Evolutionary conservation across 2,888 invertebrate species (phyloP).

Genomic region (Cyclophora punctaria): DNA sequence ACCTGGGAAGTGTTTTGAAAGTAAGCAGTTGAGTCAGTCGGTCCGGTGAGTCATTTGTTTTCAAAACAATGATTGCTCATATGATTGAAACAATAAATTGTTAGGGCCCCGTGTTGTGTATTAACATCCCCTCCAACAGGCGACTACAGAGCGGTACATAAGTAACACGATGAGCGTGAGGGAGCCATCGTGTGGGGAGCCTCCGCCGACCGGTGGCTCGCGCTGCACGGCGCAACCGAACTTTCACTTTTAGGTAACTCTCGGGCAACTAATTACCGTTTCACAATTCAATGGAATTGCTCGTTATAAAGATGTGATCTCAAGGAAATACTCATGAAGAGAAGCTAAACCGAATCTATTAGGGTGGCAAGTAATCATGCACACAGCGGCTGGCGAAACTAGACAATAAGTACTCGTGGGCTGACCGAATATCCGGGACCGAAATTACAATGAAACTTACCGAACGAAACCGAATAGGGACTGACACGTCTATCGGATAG

Average conservation of each 20-base stretch:
- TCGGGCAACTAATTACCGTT: constrained; percentile 20
- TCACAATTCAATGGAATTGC: constrained; percentile 12
- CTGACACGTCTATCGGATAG: constrained; percentile 1
- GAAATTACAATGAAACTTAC: constrained; percentile 10
- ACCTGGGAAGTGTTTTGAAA: constrained; percentile 6
- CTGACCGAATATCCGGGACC: constrained; percentile 32
- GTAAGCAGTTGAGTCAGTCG: constrained; percentile 12
- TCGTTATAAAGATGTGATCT: constrained; percentile 7
- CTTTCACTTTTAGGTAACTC: constrained; percentile 34
- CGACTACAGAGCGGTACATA: constrained; percentile 7
- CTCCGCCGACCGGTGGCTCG: constrained; percentile 6
- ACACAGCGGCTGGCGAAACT: neutral
- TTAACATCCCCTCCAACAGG: constrained; percentile 15
- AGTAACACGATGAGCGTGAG: constrained; percentile 1
- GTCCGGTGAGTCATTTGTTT: constrained; percentile 41
- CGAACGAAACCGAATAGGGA: neutral
- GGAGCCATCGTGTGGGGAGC: constrained; percentile 3
- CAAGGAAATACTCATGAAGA: constrained; percentile 7
- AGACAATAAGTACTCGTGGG: constrained; percentile 23
- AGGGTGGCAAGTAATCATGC: too few species aligned
- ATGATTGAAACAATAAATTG: constrained; percentile 1
- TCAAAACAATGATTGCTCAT: constrained; percentile 25
- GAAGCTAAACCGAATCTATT: constrained; percentile 2
- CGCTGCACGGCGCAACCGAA: constrained; percentile 13
- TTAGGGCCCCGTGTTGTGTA: constrained; percentile 9